Evolutionary conservation across 53 echinoderm and acorn worm species (phyloP).

Genomic region (Zoroaster sp.): DNA sequence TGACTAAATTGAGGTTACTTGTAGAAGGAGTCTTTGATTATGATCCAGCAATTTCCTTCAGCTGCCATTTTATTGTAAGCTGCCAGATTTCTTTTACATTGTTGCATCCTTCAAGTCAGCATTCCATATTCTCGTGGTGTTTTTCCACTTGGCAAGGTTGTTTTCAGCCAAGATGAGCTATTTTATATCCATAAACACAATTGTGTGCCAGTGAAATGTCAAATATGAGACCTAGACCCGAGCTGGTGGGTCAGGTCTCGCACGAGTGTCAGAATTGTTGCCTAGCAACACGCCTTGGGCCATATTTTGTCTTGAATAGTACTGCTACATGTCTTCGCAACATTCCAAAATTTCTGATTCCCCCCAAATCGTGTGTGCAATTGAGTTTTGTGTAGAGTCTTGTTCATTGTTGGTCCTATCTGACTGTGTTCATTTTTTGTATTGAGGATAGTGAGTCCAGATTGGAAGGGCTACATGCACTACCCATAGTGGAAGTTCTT

Average conservation of each 20-base stretch:
- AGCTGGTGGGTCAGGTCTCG: too few species aligned
- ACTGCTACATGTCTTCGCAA: not conserved
- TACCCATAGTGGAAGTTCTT: too few species aligned
- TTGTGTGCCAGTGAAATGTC: too few species aligned
- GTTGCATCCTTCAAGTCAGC: not conserved
- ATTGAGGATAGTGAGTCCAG: too few species aligned
- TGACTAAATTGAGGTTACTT: not conserved
- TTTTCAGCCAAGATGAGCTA: not conserved
- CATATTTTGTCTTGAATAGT: not conserved
- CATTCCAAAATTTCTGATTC: not conserved
- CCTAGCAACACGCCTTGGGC: not conserved
- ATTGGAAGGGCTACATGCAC: too few species aligned
- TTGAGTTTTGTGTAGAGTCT: not conserved
- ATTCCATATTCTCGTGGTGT: not conserved
- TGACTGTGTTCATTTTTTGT: too few species aligned
- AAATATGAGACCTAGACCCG: too few species aligned
- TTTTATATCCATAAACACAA: too few species aligned
- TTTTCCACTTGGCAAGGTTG: not conserved
- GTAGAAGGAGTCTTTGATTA: too few species aligned
- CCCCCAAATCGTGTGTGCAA: not conserved
- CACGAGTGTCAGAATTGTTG: too few species aligned
- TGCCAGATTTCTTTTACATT: not conserved
- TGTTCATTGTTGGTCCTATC: not conserved
- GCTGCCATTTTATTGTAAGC: not conserved
- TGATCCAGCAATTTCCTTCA: too few species aligned